A percentile compares a stretch with the other conserved stretches of the same genome.
Evolutionary conservation across 2,888 invertebrate species (phyloP).

Genomic region (Thelaira solivaga): DNA sequence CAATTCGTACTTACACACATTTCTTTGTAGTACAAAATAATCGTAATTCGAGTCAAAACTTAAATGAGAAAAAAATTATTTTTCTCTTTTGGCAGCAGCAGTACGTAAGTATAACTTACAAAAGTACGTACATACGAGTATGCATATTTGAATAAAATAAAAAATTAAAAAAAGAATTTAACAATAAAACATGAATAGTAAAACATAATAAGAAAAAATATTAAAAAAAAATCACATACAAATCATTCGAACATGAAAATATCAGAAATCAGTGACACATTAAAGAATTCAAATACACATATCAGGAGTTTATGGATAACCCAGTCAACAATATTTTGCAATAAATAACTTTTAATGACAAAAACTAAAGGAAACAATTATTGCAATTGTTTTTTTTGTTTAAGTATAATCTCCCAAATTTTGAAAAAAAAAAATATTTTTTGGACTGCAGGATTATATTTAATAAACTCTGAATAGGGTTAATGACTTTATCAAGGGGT

Average conservation of each 20-base stretch:
- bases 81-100: slow-evolving; percentile 10
- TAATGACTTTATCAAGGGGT: no score
- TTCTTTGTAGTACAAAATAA: no score
- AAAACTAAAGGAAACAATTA: background rate
- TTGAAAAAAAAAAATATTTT: no score
- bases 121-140: no score
- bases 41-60: slow-evolving; percentile 19
- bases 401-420: no score
- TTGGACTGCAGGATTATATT: no score
- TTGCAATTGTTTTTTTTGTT: no score
- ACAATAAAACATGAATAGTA: slow-evolving; percentile 19
- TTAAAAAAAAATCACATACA: slow-evolving; percentile 16
- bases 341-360: no score
- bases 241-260: background rate
- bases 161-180: slow-evolving; percentile 13
- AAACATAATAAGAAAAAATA: slow-evolving; percentile 27
- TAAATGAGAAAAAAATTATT: background rate
- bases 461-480: no score
- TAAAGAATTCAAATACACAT: slow-evolving; percentile 15
- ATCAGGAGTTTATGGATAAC: no score
- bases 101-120: background rate
- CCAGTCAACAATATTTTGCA: no score
- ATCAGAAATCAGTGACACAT: slow-evolving; percentile 41
- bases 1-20: no score
- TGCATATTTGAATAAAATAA: background rate